Base-by-base conservation (phyloP, 2,888 invertebrate species). In the Arge pagana region DNA sequence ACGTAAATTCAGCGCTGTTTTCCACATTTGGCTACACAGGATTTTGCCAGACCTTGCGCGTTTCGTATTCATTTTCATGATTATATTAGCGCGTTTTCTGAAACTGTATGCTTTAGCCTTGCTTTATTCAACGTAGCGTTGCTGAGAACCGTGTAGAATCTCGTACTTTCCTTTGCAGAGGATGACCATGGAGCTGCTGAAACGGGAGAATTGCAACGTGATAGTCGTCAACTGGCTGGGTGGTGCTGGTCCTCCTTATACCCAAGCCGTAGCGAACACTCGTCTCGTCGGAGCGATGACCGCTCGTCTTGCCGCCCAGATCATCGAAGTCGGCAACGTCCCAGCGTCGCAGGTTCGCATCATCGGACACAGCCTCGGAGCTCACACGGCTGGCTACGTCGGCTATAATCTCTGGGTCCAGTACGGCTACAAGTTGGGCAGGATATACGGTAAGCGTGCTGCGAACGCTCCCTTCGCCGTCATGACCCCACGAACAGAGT, bases 181-280 rank as follows among this genome's bases (percentile, higher is more conserved):
- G 40, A 84, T 90, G 80, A 84, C 85, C 11, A 81, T 84, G 48
- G 87, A 88, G 21, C 77, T 95, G n/a, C 74, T 95, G 5, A 81
- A 82, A 1, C 83, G 85, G 48, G 85, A 85, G 31, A 84, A 85
- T 42, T 85, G 87, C 33, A 88, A 90, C 48, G 89, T 93, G 0
- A 80, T 93, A 10, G 81, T 89, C 0, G 84, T 94, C 2, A 93
- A 93, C 68, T 95, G 94, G 95, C 84, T 89, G 53, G 85, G 85
- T 4, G 95, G 93, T 0, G 89, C 93, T 0, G 86, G 86, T 56
- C 93, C 93, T 0, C 93, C 93, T 0, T 96, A 96, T 71, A 88
- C 90, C 0, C 93, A 95, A 75, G 95, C 96, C 0, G 93, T 92
- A 2, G 93, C 94, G 1, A 96, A 96, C 70, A 92, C 91, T 15